These are phyloP conservation scores for Leptobrachium ailaonicum DNA, from an alignment of 2,113 vertebrate species.

Conservation along the genomic window DNA sequence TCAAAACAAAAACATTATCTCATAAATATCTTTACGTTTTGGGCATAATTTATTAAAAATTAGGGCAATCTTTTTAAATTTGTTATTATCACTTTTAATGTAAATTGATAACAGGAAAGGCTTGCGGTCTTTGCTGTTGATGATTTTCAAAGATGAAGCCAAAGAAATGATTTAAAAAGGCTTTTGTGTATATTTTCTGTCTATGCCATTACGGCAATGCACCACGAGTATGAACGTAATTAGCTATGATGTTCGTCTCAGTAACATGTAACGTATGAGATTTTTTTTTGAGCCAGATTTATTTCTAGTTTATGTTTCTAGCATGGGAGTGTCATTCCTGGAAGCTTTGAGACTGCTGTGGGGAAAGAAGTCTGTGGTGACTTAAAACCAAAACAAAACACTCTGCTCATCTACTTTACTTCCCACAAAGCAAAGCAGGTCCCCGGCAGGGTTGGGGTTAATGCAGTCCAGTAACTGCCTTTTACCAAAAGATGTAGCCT, in stretches of 20 bases:
- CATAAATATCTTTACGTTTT: too few relatives aligned
- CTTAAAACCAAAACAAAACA: constrained; percentile 1
- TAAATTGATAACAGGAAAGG: too few relatives aligned
- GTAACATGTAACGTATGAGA: neutral
- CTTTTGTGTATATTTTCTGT: too few relatives aligned
- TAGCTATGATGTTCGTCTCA: neutral
- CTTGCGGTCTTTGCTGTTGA: too few relatives aligned
- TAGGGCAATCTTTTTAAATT: too few relatives aligned
- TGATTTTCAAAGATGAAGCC: too few relatives aligned
- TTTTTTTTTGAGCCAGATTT: constrained; percentile 4
- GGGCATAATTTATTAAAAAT: too few relatives aligned
- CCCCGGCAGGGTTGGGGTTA: constrained; percentile 19
- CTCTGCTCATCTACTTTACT: neutral
- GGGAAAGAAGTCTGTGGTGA: constrained; percentile 26
- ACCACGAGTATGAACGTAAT: neutral
- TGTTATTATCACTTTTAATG: too few relatives aligned
- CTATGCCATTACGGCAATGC: neutral
- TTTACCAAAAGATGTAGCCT: constrained; percentile 35
- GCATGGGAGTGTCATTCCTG: constrained; percentile 23
- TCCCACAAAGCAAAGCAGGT: neutral
- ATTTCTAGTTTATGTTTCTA: constrained; percentile 29
- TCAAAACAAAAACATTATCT: too few relatives aligned
- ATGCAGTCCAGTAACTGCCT: constrained; percentile 14
- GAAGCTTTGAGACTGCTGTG: constrained; percentile 16
- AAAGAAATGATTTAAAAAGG: too few relatives aligned